Conservation (phyloP, 1,140 invertebrate species). For the Brachionus sp. region DNA sequence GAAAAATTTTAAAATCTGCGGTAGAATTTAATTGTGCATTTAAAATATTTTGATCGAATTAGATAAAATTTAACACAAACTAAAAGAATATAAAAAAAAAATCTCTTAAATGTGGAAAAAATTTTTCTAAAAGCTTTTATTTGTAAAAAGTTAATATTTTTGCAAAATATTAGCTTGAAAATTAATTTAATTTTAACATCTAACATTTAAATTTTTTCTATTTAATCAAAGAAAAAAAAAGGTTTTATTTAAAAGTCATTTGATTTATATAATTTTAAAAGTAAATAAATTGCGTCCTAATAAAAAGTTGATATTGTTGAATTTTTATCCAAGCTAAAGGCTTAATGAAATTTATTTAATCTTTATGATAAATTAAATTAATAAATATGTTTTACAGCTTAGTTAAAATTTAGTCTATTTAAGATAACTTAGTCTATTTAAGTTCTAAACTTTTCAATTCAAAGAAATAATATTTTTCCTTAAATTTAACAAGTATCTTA, state of each 20-base stretch:
- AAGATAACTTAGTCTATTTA: neutral
- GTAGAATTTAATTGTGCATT: no score
- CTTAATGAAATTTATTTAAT: neutral
- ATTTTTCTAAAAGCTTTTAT: no score
- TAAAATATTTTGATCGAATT: no score
- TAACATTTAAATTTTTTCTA: neutral
- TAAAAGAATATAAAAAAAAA: no score
- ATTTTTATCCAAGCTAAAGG: neutral
- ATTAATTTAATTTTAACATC: no score
- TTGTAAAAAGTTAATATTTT: no score
- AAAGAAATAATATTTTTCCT: neutral
- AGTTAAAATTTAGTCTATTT: neutral
- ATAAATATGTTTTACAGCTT: neutral
- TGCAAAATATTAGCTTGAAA: no score
- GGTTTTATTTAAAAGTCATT: neutral
- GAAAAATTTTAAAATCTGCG: no score
- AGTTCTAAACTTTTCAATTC: neutral
- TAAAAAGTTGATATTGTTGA: neutral
- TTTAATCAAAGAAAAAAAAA: neutral
- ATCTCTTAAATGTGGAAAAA: no score
- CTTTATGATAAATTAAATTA: neutral
- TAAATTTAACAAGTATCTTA: neutral
- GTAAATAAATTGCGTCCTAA: neutral
- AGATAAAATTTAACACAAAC: no score
- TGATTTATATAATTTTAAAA: neutral